Evolutionary conservation across 2,888 invertebrate genomes (phyloP).

Genomic region (Aproaerema taeniolella): DNA sequence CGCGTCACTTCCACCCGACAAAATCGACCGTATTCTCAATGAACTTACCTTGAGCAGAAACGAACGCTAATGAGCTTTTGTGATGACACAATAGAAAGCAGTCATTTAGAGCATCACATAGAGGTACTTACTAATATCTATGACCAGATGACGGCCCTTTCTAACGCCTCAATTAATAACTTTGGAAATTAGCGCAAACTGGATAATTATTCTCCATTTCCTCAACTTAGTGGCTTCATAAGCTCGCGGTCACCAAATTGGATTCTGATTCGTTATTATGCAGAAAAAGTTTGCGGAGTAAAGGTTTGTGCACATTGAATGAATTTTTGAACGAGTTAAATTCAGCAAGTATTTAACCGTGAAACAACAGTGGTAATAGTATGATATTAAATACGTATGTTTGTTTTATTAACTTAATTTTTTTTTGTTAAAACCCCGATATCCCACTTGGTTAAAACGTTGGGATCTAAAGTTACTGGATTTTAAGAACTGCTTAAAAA

Average conservation of each 20-base stretch:
- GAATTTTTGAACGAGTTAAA: too few relatives aligned
- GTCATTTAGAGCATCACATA: constrained; percentile 24
- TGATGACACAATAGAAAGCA: constrained; percentile 32
- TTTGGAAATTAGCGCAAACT: constrained; percentile 64
- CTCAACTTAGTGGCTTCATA: constrained; percentile 44
- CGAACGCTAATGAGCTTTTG: constrained; percentile 42
- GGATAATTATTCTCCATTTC: constrained; percentile 68
- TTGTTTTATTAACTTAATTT: too few relatives aligned
- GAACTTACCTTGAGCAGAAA: too few relatives aligned
- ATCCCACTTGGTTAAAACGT: too few relatives aligned
- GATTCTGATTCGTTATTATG: constrained; percentile 29
- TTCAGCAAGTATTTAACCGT: too few relatives aligned
- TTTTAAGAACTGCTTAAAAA: too few relatives aligned
- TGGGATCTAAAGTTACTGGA: too few relatives aligned
- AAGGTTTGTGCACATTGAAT: not conserved
- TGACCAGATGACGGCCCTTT: constrained; percentile 60
- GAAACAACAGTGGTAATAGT: too few relatives aligned
- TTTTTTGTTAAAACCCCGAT: too few relatives aligned
- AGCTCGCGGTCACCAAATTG: constrained; percentile 38
- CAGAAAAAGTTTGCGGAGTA: constrained; percentile 24
- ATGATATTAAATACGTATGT: too few relatives aligned
- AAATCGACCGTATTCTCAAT: too few relatives aligned
- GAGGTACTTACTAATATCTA: constrained; percentile 14
- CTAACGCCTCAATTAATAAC: constrained; percentile 68
- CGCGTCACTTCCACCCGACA: too few relatives aligned